Conservation (phyloP, 2,113 vertebrate species). For the Upupa epops region DNA sequence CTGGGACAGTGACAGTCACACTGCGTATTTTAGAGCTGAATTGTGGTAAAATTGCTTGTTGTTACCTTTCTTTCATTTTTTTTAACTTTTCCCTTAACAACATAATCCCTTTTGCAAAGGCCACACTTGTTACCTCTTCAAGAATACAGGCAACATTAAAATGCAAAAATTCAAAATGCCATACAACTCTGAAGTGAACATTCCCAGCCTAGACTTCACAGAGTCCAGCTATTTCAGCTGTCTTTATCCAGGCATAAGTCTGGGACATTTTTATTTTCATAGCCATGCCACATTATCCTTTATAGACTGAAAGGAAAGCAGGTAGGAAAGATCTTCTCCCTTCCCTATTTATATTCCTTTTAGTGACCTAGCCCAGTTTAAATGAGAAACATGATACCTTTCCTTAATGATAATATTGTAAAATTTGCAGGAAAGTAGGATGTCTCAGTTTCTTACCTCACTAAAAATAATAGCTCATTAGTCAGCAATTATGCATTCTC, state of each 20-base stretch:
- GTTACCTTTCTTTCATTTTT: not conserved
- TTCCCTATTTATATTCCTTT: not conserved
- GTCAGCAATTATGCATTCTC: not conserved
- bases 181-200: not conserved
- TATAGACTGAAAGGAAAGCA: not conserved
- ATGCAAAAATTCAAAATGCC: not conserved
- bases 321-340: not conserved
- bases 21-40: not conserved
- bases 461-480: not conserved
- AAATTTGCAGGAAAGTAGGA: not conserved
- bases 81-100: not conserved
- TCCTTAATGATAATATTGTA: not conserved
- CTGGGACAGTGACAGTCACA: not conserved
- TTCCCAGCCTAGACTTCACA: not conserved
- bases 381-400: not conserved
- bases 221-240: not conserved
- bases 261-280: not conserved
- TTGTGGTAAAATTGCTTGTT: not conserved
- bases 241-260: not conserved
- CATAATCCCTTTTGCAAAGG: not conserved
- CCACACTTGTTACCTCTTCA: not conserved
- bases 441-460: not conserved
- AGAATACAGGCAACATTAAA: not conserved
- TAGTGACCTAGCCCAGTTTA: rapidly evolving
- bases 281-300: not conserved